Conservation (phyloP, 2,888 invertebrate species). For the Euproctis similis region DNA sequence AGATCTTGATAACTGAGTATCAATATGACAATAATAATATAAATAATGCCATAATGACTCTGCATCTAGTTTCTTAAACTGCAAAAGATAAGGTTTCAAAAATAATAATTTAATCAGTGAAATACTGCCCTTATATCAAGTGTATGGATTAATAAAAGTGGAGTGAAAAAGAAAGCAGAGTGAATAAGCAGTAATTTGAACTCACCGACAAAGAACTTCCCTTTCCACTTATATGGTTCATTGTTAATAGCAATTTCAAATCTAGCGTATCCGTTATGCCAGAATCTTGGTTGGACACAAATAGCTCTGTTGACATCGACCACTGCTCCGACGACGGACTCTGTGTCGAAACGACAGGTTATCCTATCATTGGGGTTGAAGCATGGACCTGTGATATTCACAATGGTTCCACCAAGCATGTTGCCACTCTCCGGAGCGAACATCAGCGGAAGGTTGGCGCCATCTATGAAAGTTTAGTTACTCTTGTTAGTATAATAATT, state of each 20-base stretch:
- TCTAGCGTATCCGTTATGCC: slow-evolving; percentile 91
- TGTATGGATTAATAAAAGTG: too few species aligned
- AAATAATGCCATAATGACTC: too few species aligned
- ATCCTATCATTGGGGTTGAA: slow-evolving; percentile 85
- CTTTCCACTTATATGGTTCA: slow-evolving; percentile 90
- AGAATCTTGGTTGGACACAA: slow-evolving; percentile 91
- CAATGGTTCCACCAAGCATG: slow-evolving; percentile 97
- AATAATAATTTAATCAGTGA: too few species aligned
- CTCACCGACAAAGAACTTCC: slow-evolving; percentile 93
- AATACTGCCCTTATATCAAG: too few species aligned
- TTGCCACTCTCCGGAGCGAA: slow-evolving; percentile 97
- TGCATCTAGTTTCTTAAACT: too few species aligned
- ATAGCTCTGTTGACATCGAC: slow-evolving; percentile 89
- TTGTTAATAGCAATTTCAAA: slow-evolving; percentile 90
- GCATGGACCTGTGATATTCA: slow-evolving; percentile 97
- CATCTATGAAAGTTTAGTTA: slow-evolving; percentile 80
- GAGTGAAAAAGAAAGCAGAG: too few species aligned
- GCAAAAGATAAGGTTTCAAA: too few species aligned
- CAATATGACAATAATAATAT: too few species aligned
- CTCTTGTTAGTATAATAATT: too few species aligned
- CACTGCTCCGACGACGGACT: slow-evolving; percentile 84
- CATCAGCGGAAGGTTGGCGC: slow-evolving; percentile 85
- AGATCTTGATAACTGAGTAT: too few species aligned
- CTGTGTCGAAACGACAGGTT: slow-evolving; percentile 89
- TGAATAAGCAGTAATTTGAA: too few species aligned